Conservation (phyloP, 1,140 invertebrate species). For the Tribolium castaneum region DNA sequence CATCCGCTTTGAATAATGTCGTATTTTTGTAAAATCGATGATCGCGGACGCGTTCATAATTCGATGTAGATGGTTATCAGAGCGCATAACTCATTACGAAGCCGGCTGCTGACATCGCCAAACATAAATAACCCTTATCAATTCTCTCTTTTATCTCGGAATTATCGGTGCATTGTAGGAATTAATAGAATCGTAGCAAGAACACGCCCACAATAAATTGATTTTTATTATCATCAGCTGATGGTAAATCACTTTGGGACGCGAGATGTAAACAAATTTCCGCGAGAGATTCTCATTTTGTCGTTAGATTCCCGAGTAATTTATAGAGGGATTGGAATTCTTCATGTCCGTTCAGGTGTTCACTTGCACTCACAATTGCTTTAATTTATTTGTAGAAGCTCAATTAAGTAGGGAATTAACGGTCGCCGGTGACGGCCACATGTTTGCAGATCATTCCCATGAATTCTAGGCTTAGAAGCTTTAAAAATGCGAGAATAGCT, state of each 20-base stretch:
- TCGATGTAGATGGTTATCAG: conserved; percentile 42
- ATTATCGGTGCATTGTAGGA: conserved; percentile 50
- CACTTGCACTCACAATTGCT: neutral
- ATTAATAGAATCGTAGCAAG: conserved; percentile 47
- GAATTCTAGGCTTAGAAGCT: neutral
- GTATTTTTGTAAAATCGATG: conserved; percentile 9
- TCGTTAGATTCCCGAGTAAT: conserved; percentile 1
- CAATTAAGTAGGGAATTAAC: conserved; percentile 6
- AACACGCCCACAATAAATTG: conserved; percentile 45
- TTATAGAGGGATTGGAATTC: conserved; percentile 1
- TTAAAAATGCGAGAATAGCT: neutral
- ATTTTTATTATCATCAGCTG: conserved; percentile 34
- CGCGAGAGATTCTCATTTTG: neutral
- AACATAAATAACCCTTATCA: conserved; percentile 51
- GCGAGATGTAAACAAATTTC: conserved; percentile 3
- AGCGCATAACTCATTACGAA: conserved; percentile 46
- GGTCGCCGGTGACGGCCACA: neutral
- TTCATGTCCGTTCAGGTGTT: conserved; percentile 19
- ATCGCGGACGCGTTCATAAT: conserved; percentile 24
- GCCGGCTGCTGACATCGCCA: conserved; percentile 48
- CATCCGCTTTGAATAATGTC: neutral
- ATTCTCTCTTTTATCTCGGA: conserved; percentile 46
- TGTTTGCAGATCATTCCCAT: conserved; percentile 38
- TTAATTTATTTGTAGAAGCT: conserved; percentile 19
- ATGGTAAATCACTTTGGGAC: conserved; percentile 25